phyloP scores from a whole-genome alignment of 2,113 vertebrate species.

The Archilochus colubris region DNA sequence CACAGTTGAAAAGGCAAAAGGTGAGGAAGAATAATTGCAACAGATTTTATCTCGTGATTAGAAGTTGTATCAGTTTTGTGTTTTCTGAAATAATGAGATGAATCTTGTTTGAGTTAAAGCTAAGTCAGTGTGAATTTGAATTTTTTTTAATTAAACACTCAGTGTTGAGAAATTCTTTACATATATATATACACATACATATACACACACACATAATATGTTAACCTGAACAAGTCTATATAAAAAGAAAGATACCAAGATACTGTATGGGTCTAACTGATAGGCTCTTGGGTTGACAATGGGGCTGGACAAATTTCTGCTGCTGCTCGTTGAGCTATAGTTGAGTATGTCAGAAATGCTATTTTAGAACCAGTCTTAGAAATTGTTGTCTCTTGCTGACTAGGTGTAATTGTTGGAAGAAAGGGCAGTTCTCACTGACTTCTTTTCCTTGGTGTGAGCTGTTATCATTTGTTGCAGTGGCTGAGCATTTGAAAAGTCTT shows the following conservation, averaged over 20 bases:
- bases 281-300: neutral
- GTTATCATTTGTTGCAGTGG: rapidly evolving
- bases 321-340: neutral
- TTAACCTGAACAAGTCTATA: neutral
- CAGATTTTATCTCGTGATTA: neutral
- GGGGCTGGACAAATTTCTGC: neutral
- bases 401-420: neutral
- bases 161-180: neutral
- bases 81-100: neutral
- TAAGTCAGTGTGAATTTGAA: neutral
- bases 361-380: neutral
- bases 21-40: slow-evolving; percentile 64
- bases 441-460: neutral
- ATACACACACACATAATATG: no score
- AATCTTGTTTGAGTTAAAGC: neutral
- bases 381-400: neutral
- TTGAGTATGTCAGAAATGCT: neutral
- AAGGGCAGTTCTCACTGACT: neutral
- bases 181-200: neutral
- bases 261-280: neutral
- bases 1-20: slow-evolving; percentile 90
- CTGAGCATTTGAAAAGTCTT: neutral
- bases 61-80: neutral
- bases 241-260: neutral
- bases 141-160: neutral